Evolutionary conservation across 1,140 invertebrate species (phyloP).

Genomic region (Temnothorax curvispinosus): DNA sequence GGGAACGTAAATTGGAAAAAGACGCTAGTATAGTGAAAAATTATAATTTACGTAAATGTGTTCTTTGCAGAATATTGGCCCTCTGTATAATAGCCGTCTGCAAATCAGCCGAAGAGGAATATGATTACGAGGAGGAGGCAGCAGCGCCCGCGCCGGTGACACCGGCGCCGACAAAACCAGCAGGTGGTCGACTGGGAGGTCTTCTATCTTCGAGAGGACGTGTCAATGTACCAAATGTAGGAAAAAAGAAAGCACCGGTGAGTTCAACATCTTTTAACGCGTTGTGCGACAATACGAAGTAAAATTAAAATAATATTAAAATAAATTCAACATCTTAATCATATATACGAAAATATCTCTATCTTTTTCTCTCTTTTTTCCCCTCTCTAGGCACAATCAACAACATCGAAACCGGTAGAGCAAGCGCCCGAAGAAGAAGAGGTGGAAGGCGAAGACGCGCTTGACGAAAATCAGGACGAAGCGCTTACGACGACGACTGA

Average conservation of each 20-base stretch:
- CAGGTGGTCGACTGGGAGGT: conserved; percentile 71
- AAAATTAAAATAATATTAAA: neutral
- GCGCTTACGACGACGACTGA: conserved; percentile 88
- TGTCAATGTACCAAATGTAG: conserved; percentile 56
- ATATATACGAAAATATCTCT: neutral
- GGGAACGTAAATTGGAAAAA: neutral
- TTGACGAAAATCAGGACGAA: conserved; percentile 82
- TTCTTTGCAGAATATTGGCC: conserved; percentile 75
- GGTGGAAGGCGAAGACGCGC: conserved; percentile 81
- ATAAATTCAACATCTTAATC: neutral
- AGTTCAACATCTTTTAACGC: conserved; percentile 11
- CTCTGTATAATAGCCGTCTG: conserved; percentile 74
- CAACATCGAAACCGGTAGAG: conserved; percentile 77
- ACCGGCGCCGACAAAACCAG: conserved; percentile 65
- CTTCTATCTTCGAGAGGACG: conserved; percentile 76
- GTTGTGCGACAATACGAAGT: neutral
- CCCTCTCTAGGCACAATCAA: conserved; percentile 69
- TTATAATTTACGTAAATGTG: neutral
- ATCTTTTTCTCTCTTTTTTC: neutral
- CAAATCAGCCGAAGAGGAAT: conserved; percentile 77
- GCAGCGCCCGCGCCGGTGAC: conserved; percentile 74
- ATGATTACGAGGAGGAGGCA: conserved; percentile 78
- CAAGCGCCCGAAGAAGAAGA: conserved; percentile 82
- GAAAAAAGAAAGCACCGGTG: conserved; percentile 73
- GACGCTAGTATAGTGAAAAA: neutral